Conservation (phyloP, 2,113 vertebrate genomes). For the Polypterus senegalus region DNA sequence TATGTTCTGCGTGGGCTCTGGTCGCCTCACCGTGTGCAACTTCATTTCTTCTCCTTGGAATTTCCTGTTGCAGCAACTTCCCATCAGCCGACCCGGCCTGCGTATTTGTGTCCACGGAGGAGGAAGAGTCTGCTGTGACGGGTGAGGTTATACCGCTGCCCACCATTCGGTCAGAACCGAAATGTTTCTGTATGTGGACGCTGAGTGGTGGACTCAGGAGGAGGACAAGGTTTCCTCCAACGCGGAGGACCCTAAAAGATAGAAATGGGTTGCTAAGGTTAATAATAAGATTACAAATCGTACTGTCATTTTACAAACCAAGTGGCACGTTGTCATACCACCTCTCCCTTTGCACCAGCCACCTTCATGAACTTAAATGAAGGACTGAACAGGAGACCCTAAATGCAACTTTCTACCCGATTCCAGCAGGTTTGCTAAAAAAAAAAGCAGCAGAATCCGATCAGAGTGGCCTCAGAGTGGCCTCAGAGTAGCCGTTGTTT, state of each 20-base stretch:
- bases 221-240: constrained; percentile 59
- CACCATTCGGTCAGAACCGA: constrained; percentile 10
- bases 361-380: too few species aligned
- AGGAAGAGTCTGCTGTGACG: not conserved
- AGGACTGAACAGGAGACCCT: too few species aligned
- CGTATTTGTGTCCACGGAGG: not conserved
- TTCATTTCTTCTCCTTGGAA: not conserved
- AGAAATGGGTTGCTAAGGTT: not conserved
- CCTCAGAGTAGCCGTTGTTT: too few species aligned
- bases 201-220: constrained; percentile 65
- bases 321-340: too few species aligned
- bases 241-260: constrained; percentile 55
- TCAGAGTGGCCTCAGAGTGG: too few species aligned
- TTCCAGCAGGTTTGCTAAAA: too few species aligned
- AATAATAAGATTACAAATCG: too few species aligned
- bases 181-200: constrained; percentile 32
- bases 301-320: too few species aligned
- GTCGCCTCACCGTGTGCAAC: constrained; percentile 8
- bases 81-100: not conserved
- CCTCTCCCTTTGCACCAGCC: too few species aligned
- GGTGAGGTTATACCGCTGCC: not conserved
- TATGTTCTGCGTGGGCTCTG: not conserved
- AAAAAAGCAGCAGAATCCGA: too few species aligned
- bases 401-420: too few species aligned
- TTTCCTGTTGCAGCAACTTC: not conserved